Evolutionary conservation across 2,797 vertebrate species (phyloP).

Genomic region (Sebastes oblongus): DNA sequence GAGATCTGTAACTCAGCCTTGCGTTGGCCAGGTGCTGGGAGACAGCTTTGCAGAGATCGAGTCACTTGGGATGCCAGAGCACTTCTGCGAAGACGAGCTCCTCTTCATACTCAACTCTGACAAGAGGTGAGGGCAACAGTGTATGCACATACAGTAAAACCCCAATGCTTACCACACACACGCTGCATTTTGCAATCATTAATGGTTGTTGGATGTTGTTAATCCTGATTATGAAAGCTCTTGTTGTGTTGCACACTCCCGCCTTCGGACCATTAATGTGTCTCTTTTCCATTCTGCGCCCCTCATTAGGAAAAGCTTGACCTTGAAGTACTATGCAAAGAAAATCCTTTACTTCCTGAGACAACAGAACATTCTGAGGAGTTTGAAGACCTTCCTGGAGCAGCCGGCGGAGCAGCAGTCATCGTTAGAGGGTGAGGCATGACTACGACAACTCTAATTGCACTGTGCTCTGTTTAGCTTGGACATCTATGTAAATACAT

Average conservation of each 20-base stretch:
- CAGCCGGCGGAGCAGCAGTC: slow-evolving; percentile 87
- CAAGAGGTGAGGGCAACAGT: slow-evolving; percentile 84
- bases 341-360: slow-evolving; percentile 98
- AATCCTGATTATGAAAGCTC: slow-evolving; percentile 9
- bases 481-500: not conserved
- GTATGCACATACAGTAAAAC: not conserved
- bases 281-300: not conserved
- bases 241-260: not conserved
- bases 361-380: slow-evolving; percentile 93
- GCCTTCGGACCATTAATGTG: not conserved
- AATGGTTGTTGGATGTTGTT: not conserved
- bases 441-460: not conserved
- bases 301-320: slow-evolving; percentile 90
- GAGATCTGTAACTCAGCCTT: slow-evolving; percentile 80
- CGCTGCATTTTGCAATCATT: not conserved
- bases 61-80: slow-evolving; percentile 91
- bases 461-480: not conserved
- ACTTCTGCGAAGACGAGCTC: slow-evolving; percentile 98
- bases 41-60: slow-evolving; percentile 97
- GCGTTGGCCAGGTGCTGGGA: slow-evolving; percentile 90
- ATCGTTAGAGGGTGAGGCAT: slow-evolving; percentile 87
- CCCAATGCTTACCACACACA: not conserved
- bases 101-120: slow-evolving; percentile 94
- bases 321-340: slow-evolving; percentile 97
- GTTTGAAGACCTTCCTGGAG: slow-evolving; percentile 91